Conservation (phyloP, 2,797 vertebrate species). For the Mastacembelus armatus region DNA sequence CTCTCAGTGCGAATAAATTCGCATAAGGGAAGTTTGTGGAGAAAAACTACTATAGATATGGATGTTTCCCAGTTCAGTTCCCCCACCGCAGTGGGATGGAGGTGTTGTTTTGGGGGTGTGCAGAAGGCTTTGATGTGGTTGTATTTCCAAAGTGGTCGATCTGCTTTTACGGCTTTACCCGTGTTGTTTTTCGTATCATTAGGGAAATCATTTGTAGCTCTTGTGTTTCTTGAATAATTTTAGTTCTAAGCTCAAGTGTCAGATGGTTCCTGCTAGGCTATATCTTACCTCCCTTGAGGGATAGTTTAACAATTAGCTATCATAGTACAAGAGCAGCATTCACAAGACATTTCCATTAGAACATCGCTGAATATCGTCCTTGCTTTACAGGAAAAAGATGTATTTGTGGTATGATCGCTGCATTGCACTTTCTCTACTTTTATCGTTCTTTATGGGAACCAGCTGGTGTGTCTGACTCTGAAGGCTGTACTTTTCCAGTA, state of each 20-base stretch:
- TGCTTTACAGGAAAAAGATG: constrained; percentile 5
- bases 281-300: constrained; percentile 30
- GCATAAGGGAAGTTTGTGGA: constrained; percentile 19
- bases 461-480: constrained; percentile 52
- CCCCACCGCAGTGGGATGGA: constrained; percentile 9
- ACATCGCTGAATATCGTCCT: constrained; percentile 11
- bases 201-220: constrained; percentile 60
- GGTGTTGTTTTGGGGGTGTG: constrained; percentile 43
- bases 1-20: constrained; percentile 49
- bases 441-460: constrained; percentile 31
- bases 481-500: constrained; percentile 24
- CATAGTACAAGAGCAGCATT: constrained; percentile 37
- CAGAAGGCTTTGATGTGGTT: constrained; percentile 60
- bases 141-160: constrained; percentile 47
- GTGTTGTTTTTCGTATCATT: constrained; percentile 49
- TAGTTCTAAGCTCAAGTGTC: constrained; percentile 32
- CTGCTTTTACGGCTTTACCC: constrained; percentile 37
- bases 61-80: constrained; percentile 39
- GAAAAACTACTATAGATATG: constrained; percentile 36
- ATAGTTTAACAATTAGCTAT: constrained; percentile 49
- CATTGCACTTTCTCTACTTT: constrained; percentile 19
- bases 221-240: constrained; percentile 51
- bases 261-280: constrained; percentile 38
- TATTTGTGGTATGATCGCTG: constrained; percentile 13
- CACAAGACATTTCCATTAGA: constrained; percentile 16